A percentile compares a stretch with the other conserved stretches of the same genome.
phyloP scores from a whole-genome alignment of 2,888 invertebrate genomes.

The Ctenicera cuprea region DNA sequence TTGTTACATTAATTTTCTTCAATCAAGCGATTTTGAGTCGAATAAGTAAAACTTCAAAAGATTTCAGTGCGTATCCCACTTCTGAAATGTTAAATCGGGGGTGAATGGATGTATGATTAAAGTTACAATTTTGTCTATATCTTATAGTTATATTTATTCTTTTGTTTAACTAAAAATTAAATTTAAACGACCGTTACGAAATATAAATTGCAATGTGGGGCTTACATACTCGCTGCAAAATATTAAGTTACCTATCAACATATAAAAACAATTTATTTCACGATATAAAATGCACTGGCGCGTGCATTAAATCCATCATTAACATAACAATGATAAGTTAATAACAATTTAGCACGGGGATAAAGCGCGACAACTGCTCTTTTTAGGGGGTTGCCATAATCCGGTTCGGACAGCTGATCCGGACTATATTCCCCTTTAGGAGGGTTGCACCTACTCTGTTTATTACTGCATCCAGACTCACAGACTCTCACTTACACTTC shows the following conservation, averaged over 20 bases:
- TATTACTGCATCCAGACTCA: constrained; percentile 24
- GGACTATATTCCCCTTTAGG: constrained; percentile 35
- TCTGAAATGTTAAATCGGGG: no score
- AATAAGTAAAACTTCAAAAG: no score
- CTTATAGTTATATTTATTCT: no score
- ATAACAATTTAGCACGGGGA: constrained; percentile 63
- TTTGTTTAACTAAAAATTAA: no score
- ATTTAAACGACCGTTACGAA: background rate
- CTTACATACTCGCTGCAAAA: constrained; percentile 42
- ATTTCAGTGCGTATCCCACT: no score
- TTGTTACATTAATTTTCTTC: constrained; percentile 56
- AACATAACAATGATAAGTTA: constrained; percentile 64
- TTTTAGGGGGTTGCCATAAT: constrained; percentile 55
- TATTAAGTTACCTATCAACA: constrained; percentile 47
- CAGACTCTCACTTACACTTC: constrained; percentile 15
- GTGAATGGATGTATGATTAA: no score
- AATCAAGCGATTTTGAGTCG: background rate
- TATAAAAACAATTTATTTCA: constrained; percentile 54
- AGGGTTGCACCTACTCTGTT: constrained; percentile 43
- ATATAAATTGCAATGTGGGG: background rate
- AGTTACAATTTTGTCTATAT: no score
- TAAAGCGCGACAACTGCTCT: constrained; percentile 62
- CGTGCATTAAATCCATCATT: constrained; percentile 60
- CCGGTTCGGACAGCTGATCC: constrained; percentile 52
- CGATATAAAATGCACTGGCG: constrained; percentile 47